Percentiles rank a stretch among this genome's conserved stretches.
phyloP scores from a whole-genome alignment of 2,888 invertebrate genomes.

The Cataglyphis livida region DNA sequence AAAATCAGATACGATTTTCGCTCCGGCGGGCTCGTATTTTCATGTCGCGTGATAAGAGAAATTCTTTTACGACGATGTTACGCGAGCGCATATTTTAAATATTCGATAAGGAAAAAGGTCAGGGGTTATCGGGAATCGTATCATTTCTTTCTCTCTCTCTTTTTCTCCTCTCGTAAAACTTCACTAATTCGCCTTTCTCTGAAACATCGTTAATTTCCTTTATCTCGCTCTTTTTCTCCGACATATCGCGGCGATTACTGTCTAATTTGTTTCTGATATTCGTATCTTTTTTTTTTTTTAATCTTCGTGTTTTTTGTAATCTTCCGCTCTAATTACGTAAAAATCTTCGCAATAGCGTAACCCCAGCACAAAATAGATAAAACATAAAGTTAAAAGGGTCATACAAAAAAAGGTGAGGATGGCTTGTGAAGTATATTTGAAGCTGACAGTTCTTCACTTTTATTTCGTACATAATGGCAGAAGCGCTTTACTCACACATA shows the following conservation, averaged over 20 bases:
- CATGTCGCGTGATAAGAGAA: conserved; percentile 42
- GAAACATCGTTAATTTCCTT: conserved; percentile 48
- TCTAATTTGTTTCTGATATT: conserved; percentile 57
- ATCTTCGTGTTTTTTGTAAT: conserved; percentile 8
- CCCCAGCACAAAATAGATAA: conserved; percentile 31
- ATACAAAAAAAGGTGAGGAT: conserved; percentile 81
- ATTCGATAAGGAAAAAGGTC: conserved; percentile 64
- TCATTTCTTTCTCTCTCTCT: conserved; percentile 27
- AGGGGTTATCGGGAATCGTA: conserved; percentile 67
- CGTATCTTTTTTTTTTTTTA: conserved; percentile 29
- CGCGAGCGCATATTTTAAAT: conserved; percentile 26
- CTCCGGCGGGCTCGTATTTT: conserved; percentile 12
- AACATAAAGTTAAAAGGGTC: conserved; percentile 65
- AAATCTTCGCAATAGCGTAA: conserved; percentile 31
- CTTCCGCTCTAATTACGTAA: conserved; percentile 31
- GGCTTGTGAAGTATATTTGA: conserved; percentile 76
- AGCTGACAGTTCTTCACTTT: conserved; percentile 72
- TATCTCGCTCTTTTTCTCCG: conserved; percentile 38
- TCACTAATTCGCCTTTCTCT: conserved; percentile 67
- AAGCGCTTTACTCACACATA: conserved; percentile 79
- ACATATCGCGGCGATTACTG: conserved; percentile 22
- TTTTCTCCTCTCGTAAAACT: conserved; percentile 25
- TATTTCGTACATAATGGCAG: conserved; percentile 77
- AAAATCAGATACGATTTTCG: conserved; percentile 34
- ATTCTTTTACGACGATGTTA: conserved; percentile 24